phyloP scores from a whole-genome alignment of 2,888 invertebrate genomes.

The Lobophora halterata region DNA sequence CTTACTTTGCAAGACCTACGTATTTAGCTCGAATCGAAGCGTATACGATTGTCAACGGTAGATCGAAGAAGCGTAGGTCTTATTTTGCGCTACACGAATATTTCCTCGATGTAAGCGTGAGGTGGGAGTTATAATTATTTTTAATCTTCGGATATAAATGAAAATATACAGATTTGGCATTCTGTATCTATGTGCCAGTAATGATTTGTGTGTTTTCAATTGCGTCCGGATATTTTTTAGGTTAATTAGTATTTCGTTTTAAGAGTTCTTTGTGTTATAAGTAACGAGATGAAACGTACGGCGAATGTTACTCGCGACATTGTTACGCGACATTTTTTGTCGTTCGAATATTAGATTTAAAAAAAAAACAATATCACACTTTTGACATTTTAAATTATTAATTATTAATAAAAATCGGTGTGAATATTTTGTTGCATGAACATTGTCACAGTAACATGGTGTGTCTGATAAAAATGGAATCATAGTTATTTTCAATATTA shows the following conservation, averaged over 20 bases:
- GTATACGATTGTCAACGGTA: constrained; percentile 16
- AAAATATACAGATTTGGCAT: constrained; percentile 4
- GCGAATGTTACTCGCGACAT: constrained; percentile 9
- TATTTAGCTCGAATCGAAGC: constrained; percentile 14
- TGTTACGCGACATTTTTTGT: constrained; percentile 7
- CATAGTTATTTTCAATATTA: constrained; percentile 26
- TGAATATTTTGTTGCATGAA: constrained; percentile 11
- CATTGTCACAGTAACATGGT: constrained; percentile 14
- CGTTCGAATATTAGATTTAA: constrained; percentile 23
- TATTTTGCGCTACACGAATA: constrained; percentile 7
- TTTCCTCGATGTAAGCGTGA: constrained; percentile 16
- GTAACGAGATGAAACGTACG: constrained; percentile 1
- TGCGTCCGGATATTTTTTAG: constrained; percentile 8
- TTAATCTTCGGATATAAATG: constrained; percentile 6
- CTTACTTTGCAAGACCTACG: neutral
- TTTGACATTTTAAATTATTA: neutral
- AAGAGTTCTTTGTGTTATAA: constrained; percentile 11
- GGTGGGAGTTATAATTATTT: constrained; percentile 19
- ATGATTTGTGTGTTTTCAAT: constrained; percentile 5
- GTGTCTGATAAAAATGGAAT: constrained; percentile 30
- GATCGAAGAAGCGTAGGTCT: constrained; percentile 4
- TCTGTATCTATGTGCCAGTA: neutral
- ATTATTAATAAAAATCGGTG: too few species aligned
- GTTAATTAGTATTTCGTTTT: constrained; percentile 17
- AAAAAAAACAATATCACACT: constrained; percentile 6